Evolutionary conservation across 1,140 invertebrate species (phyloP), one percentile per base, ranked within the genome.

Genomic region (Drosophila arawakana): DNA sequence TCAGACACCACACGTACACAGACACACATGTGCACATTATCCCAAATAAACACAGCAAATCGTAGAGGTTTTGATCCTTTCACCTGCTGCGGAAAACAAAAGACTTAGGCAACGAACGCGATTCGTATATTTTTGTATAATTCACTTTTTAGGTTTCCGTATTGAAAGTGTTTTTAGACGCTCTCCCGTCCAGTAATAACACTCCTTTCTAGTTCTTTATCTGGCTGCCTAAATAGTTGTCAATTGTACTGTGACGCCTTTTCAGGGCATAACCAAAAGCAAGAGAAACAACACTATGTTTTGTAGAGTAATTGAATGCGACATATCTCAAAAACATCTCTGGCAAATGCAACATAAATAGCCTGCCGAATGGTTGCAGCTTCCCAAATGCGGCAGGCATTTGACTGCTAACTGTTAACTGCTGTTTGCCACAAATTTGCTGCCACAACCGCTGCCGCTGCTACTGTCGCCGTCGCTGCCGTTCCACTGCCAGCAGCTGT

Each of bases 71-170:
- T n/a, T 54, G 39, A 78, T 84, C 81, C 81, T 84, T 84, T 84
- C 81, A 84, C 81, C 81, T 85, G 81, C 65, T 68, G 63, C 15
- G n/a, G 9, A 15, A 78, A 85, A 84, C 88, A 88, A 91, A 91
- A 91, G 88, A 91, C 88, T 88, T 76, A 84, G 81, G 88, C 75
- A 88, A 84, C 83, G 78, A 91, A 88, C 80, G 66, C 67, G 74
- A 78, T 59, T 72, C 62, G 46, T 46, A 34, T 65, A 70, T 59
- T 76, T 58, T 37, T 30, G 44, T 46, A 34, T 47, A 50, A 43
- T 43, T 43, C 13, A 3, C 2, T 30, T 13, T 43, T 43, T 13
- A 9, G 37, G 9, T 84, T 83, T 83, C 81, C 81, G 77, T 63
- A 74, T 83, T 70, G 81, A 83, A 80, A 84, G 81, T 80, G 57